These are phyloP conservation scores for Bradypodion ventrale DNA, from an alignment of 2,797 vertebrate genomes.

Conservation along the genomic window DNA sequence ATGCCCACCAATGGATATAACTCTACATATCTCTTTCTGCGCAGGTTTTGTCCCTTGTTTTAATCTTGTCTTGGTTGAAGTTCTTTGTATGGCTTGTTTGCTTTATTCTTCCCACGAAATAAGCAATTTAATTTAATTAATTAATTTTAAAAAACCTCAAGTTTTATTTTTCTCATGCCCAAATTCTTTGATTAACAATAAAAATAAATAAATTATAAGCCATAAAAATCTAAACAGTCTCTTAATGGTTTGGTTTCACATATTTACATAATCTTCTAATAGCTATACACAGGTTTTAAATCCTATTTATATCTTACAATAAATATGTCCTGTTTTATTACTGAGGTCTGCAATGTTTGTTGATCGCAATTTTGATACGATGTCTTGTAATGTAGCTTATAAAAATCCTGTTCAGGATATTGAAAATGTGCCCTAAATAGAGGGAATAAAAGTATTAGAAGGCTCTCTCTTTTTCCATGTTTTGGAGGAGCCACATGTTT, in stretches of 20 bases:
- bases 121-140: background rate
- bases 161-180: background rate
- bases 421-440: background rate
- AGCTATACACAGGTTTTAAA: slow-evolving; percentile 8
- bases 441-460: background rate
- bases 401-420: background rate
- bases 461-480: background rate
- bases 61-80: background rate
- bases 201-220: slow-evolving; percentile 15
- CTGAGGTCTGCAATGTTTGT: background rate
- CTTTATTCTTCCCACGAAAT: background rate
- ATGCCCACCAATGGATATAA: no score
- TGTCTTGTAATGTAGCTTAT: background rate
- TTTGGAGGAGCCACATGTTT: background rate
- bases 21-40: background rate
- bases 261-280: slow-evolving; percentile 15
- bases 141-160: background rate
- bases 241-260: background rate
- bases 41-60: background rate
- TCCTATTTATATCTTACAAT: slow-evolving; percentile 10
- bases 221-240: slow-evolving; percentile 33
- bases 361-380: background rate
- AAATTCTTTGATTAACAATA: slow-evolving; percentile 11
- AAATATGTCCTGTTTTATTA: background rate
- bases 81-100: background rate